phyloP scores from a whole-genome alignment of 64 coral and sea anemone species.

The Pocillopora damicornis region DNA sequence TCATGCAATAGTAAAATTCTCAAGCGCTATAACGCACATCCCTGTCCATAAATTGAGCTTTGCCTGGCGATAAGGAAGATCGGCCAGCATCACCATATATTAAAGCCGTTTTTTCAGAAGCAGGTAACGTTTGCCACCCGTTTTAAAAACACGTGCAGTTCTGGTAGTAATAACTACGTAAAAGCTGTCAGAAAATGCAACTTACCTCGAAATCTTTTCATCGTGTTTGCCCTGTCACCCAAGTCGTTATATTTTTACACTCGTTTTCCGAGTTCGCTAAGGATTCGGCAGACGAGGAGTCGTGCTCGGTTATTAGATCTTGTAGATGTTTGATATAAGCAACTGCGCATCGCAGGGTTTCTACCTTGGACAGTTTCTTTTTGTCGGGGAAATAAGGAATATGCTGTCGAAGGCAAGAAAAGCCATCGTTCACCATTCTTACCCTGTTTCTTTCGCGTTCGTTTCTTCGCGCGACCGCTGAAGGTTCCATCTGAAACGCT shows the following conservation, averaged over 20 bases:
- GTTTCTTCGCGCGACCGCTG: constrained; percentile 79
- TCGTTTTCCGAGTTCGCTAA: constrained; percentile 27
- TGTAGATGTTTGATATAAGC: constrained; percentile 98
- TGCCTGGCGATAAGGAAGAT: not conserved
- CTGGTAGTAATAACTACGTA: constrained; percentile 3
- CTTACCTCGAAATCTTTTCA: constrained; percentile 13
- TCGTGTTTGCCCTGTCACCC: constrained; percentile 13
- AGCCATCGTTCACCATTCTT: constrained; percentile 92
- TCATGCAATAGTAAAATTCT: not conserved
- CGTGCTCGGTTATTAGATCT: constrained; percentile 83
- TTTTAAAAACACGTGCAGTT: constrained; percentile 30
- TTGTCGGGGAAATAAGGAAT: constrained; percentile 96
- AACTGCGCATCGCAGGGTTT: constrained; percentile 89
- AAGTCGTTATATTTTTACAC: constrained; percentile 31
- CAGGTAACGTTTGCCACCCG: constrained; percentile 31
- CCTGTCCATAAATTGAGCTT: not conserved
- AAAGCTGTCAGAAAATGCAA: not conserved
- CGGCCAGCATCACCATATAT: not conserved
- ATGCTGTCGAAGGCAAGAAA: constrained; percentile 89
- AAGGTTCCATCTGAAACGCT: constrained; percentile 80
- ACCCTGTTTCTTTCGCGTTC: constrained; percentile 95
- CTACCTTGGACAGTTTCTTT: constrained; percentile 96
- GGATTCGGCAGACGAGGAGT: constrained; percentile 30
- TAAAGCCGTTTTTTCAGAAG: not conserved
- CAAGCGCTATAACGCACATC: not conserved